Percentiles rank a stretch among this genome's conserved stretches.
These are phyloP conservation scores for Limnephilus rhombicus DNA, from an alignment of 2,888 invertebrate genomes.

Conservation along the genomic window DNA sequence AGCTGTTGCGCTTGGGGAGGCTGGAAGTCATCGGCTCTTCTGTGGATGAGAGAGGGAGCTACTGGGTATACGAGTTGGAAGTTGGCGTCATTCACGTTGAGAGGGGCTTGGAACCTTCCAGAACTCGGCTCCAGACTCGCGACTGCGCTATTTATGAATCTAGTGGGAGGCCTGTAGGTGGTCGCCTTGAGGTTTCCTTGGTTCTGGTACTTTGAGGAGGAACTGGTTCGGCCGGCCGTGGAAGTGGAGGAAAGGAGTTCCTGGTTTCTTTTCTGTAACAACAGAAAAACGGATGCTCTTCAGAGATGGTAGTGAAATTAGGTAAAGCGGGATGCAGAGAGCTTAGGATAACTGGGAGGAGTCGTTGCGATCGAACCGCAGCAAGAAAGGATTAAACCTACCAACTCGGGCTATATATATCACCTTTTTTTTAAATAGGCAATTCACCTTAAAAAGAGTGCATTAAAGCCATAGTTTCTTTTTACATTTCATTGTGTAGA, in stretches of 20 bases:
- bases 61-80: constrained; percentile 69
- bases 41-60: constrained; percentile 71
- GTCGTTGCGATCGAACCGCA: not conserved
- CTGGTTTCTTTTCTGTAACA: constrained; percentile 78
- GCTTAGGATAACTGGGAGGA: constrained; percentile 12
- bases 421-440: too few species aligned
- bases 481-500: not conserved
- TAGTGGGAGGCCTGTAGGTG: constrained; percentile 72
- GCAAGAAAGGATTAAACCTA: not conserved
- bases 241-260: constrained; percentile 70
- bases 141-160: constrained; percentile 59
- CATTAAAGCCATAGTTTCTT: not conserved
- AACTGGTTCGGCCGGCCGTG: constrained; percentile 62
- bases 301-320: constrained; percentile 53
- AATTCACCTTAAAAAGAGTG: too few species aligned
- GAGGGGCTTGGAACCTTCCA: constrained; percentile 63
- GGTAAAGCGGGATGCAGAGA: constrained; percentile 33
- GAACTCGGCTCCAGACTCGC: constrained; percentile 68
- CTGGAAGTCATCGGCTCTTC: constrained; percentile 72
- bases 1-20: constrained; percentile 69
- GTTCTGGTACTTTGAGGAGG: constrained; percentile 63
- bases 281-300: constrained; percentile 67
- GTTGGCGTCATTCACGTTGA: constrained; percentile 67
- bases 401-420: not conserved
- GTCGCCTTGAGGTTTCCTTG: constrained; percentile 70